Evolutionary conservation across 2,888 invertebrate species (phyloP).

Genomic region (Abrostola tripartita): DNA sequence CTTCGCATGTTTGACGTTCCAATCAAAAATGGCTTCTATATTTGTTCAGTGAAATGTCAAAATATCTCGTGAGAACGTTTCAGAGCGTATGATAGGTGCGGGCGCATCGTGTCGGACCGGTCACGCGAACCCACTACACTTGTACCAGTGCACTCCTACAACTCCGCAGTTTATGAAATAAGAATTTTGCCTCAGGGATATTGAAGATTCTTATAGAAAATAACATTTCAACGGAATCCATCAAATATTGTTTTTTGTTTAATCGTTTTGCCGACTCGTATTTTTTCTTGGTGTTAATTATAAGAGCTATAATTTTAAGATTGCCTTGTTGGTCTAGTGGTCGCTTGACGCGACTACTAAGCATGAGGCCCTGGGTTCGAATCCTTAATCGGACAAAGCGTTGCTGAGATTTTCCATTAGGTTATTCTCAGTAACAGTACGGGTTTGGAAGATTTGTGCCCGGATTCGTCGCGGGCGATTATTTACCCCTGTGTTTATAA

Average conservation of each 20-base stretch:
- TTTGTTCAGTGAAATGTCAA: constrained; percentile 86
- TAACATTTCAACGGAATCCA: constrained; percentile 23
- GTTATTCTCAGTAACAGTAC: too few species aligned
- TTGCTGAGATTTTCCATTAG: too few species aligned
- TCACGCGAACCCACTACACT: constrained; percentile 79
- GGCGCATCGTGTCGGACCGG: constrained; percentile 77
- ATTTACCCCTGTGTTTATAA: too few species aligned
- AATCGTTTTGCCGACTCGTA: neutral
- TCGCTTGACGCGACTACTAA: too few species aligned
- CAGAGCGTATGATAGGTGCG: constrained; percentile 72
- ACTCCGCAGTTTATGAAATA: constrained; percentile 63
- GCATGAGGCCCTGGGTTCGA: too few species aligned
- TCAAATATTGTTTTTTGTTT: constrained; percentile 15
- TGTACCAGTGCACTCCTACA: constrained; percentile 61
- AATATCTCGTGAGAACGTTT: constrained; percentile 84
- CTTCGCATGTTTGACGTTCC: constrained; percentile 69
- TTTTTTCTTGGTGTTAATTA: neutral
- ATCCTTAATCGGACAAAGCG: too few species aligned
- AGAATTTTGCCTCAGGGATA: constrained; percentile 75
- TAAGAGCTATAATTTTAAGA: neutral
- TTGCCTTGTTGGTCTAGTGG: too few species aligned
- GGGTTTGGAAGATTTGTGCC: too few species aligned
- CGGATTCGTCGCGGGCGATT: too few species aligned
- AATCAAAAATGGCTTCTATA: constrained; percentile 84
- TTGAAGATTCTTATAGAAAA: constrained; percentile 63